A percentile compares a stretch with the other conserved stretches of the same genome.
phyloP scores from a whole-genome alignment of 2,113 vertebrate species.

The Zosterops pallidus region DNA sequence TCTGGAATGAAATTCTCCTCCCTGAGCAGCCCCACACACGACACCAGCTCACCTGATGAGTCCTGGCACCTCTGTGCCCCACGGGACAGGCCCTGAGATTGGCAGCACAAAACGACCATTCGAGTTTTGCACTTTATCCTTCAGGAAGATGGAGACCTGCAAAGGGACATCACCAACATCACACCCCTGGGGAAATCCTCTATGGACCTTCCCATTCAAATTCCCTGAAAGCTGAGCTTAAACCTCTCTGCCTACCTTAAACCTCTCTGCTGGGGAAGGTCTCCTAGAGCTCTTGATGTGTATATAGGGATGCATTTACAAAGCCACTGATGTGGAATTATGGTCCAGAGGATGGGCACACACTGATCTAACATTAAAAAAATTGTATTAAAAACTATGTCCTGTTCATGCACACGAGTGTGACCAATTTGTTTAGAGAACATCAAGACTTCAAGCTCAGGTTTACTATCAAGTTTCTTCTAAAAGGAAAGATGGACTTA shows the following conservation, averaged over 20 bases:
- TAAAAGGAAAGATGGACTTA: neutral
- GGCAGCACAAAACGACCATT: slow-evolving; percentile 95
- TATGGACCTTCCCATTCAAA: fast-evolving
- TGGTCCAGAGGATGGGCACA: neutral
- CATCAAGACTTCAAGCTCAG: neutral
- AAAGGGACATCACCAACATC: neutral
- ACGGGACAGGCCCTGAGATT: slow-evolving; percentile 88
- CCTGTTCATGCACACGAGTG: neutral
- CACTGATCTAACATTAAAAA: neutral
- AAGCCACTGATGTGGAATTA: neutral
- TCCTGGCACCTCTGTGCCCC: slow-evolving; percentile 89
- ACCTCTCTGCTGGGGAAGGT: neutral
- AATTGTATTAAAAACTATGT: neutral
- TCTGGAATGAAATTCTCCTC: neutral
- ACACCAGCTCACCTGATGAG: slow-evolving; percentile 84
- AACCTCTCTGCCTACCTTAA: neutral
- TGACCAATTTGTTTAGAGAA: neutral
- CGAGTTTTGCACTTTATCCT: slow-evolving; percentile 97
- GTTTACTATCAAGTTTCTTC: neutral
- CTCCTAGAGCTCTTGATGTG: neutral
- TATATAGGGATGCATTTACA: neutral
- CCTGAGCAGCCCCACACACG: neutral
- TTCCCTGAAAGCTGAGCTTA: neutral
- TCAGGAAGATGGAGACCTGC: slow-evolving; percentile 97
- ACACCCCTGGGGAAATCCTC: neutral